Base-by-base conservation (phyloP, 1,140 invertebrate genomes). In the Platorchestia sp. region DNA sequence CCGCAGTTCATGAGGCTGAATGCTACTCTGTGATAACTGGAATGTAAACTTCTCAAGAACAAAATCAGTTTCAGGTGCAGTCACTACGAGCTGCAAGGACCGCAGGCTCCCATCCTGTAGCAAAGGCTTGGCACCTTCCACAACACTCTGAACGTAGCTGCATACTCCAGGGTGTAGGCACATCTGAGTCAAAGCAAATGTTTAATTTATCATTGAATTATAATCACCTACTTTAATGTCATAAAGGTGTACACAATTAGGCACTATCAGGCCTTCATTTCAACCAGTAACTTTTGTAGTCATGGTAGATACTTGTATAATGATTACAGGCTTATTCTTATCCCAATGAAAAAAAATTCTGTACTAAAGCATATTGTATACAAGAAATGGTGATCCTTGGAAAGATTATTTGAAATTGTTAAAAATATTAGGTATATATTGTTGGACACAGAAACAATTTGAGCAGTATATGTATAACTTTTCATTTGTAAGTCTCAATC, bases 81-180 rank as follows among this genome's bases (percentile, higher is more conserved):
- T 45, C 44, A 93, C 91, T 47, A n/a, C 91, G 0, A 93, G 45
- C 45, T 93, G 91, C 36, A 93, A 44, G 45, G 91, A 44, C 10
- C 47, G 41, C 43, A 93, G 45, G 10, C 0, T 45, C 3, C 91
- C 91, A 93, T 44, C 45, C 10, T 45, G 91, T 10, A 93, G 45
- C 91, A 93, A 44, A 45, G 45, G 91, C 45, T 93, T 93, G 36
- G 45, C 91, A 45, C 91, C 91, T 40, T 93, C 45, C 45, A 93
- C 43, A 6, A 93, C 36, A 14, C 45, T 44, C 40, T 93, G 43
- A 16, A 93, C 40, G 45, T 93, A 93, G 7, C 0, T 40, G 47
- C 91, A 93, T 16, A 93, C 91, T 45, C 91, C 91, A 45, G 91
- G 91, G 44, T 93, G 91, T 19, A 93, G 45, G 45, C 91, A 93